phyloP scores from a whole-genome alignment of 2,113 vertebrate genomes.

The Crotalus viridis region DNA sequence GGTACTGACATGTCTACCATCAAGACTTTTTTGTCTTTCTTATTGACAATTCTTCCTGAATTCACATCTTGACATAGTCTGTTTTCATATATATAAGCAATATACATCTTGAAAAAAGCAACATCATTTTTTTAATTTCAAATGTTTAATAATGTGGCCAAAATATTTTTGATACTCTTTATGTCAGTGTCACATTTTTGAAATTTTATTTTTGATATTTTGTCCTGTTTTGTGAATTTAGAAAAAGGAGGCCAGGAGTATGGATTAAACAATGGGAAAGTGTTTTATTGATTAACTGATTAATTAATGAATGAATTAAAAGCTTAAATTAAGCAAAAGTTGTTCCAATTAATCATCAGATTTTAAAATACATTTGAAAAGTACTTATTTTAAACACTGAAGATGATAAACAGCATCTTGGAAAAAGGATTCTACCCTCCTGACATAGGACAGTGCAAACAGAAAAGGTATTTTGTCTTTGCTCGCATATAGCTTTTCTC shows the following conservation, averaged over 20 bases:
- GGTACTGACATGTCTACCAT: too few relatives aligned
- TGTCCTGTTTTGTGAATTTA: neutral
- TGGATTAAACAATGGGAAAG: neutral
- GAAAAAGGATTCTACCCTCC: neutral
- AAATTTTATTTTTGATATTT: slow-evolving; percentile 1
- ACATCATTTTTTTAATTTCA: neutral
- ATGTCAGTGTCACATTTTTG: neutral
- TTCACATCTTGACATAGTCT: neutral
- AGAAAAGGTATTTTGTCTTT: neutral
- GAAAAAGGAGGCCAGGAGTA: neutral
- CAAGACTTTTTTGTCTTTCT: too few relatives aligned
- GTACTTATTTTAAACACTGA: neutral
- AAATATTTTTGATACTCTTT: slow-evolving; percentile 3
- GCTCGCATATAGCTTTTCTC: neutral
- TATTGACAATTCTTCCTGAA: neutral
- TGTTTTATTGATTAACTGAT: neutral
- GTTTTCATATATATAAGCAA: neutral
- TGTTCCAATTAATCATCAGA: neutral
- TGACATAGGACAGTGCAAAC: neutral
- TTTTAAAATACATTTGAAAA: neutral
- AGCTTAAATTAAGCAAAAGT: neutral
- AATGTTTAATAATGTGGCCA: slow-evolving; percentile 1
- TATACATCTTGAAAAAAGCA: neutral
- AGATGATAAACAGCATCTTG: neutral
- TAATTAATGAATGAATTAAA: neutral